Percentiles rank a stretch among this genome's conserved stretches.
Conservation (phyloP, 2,797 vertebrate species). For the Myotis pilosus region DNA sequence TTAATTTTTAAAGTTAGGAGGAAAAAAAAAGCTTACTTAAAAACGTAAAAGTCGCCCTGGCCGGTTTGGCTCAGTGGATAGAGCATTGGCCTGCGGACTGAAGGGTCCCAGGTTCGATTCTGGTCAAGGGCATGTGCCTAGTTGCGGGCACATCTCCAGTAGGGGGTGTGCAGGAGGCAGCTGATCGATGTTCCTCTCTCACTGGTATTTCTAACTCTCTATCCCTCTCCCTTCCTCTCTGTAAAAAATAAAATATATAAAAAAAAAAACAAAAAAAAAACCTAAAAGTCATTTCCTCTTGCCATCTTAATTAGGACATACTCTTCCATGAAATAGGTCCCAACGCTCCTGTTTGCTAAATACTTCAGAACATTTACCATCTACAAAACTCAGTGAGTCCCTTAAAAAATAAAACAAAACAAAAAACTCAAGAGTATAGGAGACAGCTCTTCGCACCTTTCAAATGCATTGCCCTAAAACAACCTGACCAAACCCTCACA, state of each 20-base stretch:
- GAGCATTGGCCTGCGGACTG: too few species aligned
- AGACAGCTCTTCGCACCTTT: not conserved
- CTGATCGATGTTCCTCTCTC: too few species aligned
- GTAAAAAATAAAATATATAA: too few species aligned
- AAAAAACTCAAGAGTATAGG: not conserved
- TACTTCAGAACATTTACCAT: not conserved
- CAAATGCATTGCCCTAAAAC: not conserved
- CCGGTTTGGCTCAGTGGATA: too few species aligned
- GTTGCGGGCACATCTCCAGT: too few species aligned
- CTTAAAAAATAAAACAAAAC: not conserved
- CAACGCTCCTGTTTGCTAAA: not conserved
- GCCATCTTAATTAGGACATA: not conserved
- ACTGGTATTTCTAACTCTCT: too few species aligned
- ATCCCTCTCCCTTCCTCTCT: too few species aligned
- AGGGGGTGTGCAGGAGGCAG: too few species aligned
- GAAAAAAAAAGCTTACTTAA: not conserved
- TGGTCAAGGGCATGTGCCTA: too few species aligned
- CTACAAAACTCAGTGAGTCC: not conserved
- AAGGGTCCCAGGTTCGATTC: too few species aligned
- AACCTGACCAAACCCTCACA: not conserved
- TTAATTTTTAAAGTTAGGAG: not conserved
- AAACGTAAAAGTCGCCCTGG: conserved; percentile 5
- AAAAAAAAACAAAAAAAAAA: too few species aligned
- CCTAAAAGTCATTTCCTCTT: not conserved
- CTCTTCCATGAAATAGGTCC: not conserved